phyloP scores from a whole-genome alignment of 2,888 invertebrate species.

The Caenorhabditis zanzibari region DNA sequence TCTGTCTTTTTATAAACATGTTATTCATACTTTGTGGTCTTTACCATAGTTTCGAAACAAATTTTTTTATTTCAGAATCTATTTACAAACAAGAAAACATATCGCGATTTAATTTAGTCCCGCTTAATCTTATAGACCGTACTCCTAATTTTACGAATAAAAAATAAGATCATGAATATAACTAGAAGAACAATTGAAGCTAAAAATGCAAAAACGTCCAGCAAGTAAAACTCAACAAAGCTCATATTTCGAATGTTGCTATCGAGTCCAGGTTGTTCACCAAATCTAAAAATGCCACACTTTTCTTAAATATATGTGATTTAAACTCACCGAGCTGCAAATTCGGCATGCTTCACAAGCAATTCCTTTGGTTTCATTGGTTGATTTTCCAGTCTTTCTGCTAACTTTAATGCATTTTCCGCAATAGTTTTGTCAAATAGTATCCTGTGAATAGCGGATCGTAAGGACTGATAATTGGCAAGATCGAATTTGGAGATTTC shows the following conservation, averaged over 20 bases:
- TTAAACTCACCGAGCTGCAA: conserved; percentile 42
- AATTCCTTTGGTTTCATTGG: conserved; percentile 53
- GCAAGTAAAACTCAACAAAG: conserved; percentile 45
- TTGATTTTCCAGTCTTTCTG: conserved; percentile 42
- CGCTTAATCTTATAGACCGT: neutral
- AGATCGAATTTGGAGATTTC: conserved; percentile 59
- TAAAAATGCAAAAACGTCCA: conserved; percentile 48
- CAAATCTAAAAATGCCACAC: conserved; percentile 48
- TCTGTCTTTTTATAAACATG: too few species aligned
- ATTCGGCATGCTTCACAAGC: conserved; percentile 42
- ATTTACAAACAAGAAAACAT: conserved; percentile 12
- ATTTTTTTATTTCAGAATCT: too few species aligned
- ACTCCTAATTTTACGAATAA: neutral
- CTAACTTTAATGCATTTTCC: conserved; percentile 38
- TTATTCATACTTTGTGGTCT: too few species aligned
- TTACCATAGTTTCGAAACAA: too few species aligned
- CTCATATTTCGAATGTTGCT: conserved; percentile 37
- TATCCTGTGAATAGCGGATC: conserved; percentile 34
- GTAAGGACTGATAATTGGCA: conserved; percentile 19
- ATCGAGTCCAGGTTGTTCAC: conserved; percentile 50
- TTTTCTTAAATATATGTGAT: too few species aligned
- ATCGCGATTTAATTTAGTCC: neutral
- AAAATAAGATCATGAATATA: neutral
- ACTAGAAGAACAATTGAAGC: neutral
- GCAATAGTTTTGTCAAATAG: conserved; percentile 32